phyloP scores from a whole-genome alignment of 2,113 vertebrate species.

The Misgurnus anguillicaudatus region DNA sequence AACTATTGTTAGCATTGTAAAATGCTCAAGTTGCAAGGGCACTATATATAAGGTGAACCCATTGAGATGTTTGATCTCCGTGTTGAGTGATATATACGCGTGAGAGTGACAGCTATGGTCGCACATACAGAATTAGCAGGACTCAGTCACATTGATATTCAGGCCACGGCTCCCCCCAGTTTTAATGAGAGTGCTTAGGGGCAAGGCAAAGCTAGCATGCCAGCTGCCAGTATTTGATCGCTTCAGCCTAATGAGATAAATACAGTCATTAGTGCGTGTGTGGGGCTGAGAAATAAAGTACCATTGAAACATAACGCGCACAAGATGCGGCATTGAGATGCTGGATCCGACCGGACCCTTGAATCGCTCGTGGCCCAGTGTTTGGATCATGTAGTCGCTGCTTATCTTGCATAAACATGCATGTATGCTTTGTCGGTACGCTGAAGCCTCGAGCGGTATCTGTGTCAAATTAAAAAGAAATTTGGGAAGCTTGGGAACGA shows the following conservation, averaged over 20 bases:
- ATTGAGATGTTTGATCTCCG: neutral
- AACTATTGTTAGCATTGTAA: no score
- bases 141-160: constrained; percentile 60
- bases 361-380: neutral
- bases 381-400: constrained; percentile 15
- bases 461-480: constrained; percentile 36
- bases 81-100: constrained; percentile 4
- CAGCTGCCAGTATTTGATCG: constrained; percentile 43
- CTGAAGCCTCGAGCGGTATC: constrained; percentile 11
- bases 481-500: neutral
- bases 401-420: constrained; percentile 32
- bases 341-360: neutral
- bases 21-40: no score
- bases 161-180: constrained; percentile 50
- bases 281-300: constrained; percentile 33
- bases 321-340: neutral
- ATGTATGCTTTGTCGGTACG: neutral
- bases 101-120: neutral
- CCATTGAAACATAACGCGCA: constrained; percentile 11
- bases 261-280: constrained; percentile 66
- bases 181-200: constrained; percentile 47
- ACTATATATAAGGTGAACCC: neutral
- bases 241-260: constrained; percentile 72
- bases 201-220: constrained; percentile 46
- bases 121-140: neutral